Conservation (phyloP, 2,888 invertebrate species). For the Lissocephala sabroskyi region DNA sequence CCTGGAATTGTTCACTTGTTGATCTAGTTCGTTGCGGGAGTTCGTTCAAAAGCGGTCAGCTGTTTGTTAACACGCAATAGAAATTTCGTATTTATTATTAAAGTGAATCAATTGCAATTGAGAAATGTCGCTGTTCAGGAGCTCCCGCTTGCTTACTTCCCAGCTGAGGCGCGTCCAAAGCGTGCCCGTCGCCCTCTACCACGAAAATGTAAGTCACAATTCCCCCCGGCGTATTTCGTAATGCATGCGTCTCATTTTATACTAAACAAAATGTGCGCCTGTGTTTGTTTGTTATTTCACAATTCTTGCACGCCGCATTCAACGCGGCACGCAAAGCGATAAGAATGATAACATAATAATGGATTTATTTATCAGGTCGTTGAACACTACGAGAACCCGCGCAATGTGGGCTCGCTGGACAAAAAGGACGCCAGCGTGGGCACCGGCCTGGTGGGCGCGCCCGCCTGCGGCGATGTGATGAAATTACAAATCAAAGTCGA, state of each 20-base stretch:
- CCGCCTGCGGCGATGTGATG: constrained; percentile 99
- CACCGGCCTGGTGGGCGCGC: constrained; percentile 98
- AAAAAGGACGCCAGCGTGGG: constrained; percentile 95
- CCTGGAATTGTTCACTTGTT: too few relatives aligned
- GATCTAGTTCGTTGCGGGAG: too few relatives aligned
- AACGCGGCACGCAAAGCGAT: constrained; percentile 18
- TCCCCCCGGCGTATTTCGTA: constrained; percentile 57
- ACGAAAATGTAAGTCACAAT: constrained; percentile 79
- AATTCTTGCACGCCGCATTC: not conserved
- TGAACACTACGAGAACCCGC: constrained; percentile 99
- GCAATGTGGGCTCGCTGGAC: constrained; percentile 97
- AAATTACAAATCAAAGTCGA: constrained; percentile 95
- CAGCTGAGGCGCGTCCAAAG: constrained; percentile 70
- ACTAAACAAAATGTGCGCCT: constrained; percentile 11
- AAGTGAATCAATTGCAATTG: not conserved
- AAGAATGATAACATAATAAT: constrained; percentile 22
- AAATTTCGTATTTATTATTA: too few relatives aligned
- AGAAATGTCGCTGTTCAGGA: constrained; percentile 67
- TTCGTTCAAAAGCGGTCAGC: too few relatives aligned
- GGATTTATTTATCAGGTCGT: constrained; percentile 81
- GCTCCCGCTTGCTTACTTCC: constrained; percentile 54
- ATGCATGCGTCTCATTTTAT: constrained; percentile 21
- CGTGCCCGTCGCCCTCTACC: constrained; percentile 78
- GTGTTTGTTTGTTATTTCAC: constrained; percentile 12
- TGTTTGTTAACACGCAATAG: too few relatives aligned